phyloP scores from a whole-genome alignment of 2,797 vertebrate species.

The Ctenosaura bakeri region DNA sequence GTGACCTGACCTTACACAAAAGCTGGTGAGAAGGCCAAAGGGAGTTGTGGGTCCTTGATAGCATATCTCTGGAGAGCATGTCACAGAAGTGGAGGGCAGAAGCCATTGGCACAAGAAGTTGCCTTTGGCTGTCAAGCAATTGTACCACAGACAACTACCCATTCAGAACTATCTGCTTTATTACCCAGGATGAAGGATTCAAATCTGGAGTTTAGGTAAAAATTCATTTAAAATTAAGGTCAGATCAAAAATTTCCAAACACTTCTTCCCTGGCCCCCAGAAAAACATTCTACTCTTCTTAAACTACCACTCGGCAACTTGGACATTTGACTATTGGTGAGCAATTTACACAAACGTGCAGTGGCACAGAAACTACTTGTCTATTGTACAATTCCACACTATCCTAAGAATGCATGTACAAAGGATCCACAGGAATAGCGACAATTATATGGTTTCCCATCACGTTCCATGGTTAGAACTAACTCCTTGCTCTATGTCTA shows the following conservation, averaged over 20 bases:
- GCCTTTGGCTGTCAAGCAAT: not conserved
- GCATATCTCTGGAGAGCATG: constrained; percentile 1
- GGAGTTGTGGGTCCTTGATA: not conserved
- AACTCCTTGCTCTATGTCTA: not conserved
- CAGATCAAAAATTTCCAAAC: not conserved
- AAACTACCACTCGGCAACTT: not conserved
- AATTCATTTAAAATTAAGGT: not conserved
- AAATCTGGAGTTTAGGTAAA: constrained; percentile 30
- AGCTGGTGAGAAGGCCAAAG: not conserved
- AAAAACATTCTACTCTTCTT: not conserved
- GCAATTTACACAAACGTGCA: not conserved
- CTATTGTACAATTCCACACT: not conserved
- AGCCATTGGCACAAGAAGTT: not conserved
- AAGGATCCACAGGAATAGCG: not conserved
- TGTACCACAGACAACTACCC: not conserved
- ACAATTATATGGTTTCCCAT: not conserved
- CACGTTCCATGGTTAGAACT: not conserved
- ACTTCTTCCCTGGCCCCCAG: not conserved
- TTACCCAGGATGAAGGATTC: not conserved
- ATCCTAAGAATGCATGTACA: too few species aligned
- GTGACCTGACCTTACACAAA: constrained; percentile 30
- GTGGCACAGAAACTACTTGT: not conserved
- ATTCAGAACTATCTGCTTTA: not conserved
- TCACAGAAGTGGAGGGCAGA: not conserved
- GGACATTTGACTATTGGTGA: not conserved